Evolutionary conservation across 1,140 invertebrate species (phyloP), one percentile per base, ranked within the genome.

Genomic region (Saccostrea echinata): DNA sequence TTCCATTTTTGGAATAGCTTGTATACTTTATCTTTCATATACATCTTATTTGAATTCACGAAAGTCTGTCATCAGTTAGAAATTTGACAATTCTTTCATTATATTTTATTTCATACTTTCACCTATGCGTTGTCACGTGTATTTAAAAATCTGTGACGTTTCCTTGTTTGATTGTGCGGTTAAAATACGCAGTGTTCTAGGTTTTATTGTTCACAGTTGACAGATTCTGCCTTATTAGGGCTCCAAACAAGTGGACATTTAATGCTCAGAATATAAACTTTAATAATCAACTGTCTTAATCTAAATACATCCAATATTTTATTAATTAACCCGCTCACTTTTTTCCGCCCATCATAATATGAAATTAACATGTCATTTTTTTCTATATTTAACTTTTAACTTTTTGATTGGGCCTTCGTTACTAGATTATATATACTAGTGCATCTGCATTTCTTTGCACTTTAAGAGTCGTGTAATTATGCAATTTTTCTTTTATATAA

Each of bases 201-300:
- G 2, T 30, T 76, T 76, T 24, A 71, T 71, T 24, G 27, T 33
- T 71, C 68, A 76, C 27, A 30, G 13, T 18, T 76, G 68, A 76
- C 68, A 76, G 27, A 6, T 76, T 30, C 16, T 33, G 12, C 68
- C 27, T 33, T 76, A 27, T 76, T 64, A 9, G 30, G 24, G 8
- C 24, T 27, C 27, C 12, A 30, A 13, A 76, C 30, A 18, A 27
- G 24, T 76, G 30, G 68, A 76, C 68, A 27, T 76, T 76, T 30
- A 76, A 76, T 76, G 68, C 68, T 27, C 16, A 30, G 68, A 33
- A 76, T 76, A 76, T 76, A 16, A 76, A 61, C 33, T 76, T 71
- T 71, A 3, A 33, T 27, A 33, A 27, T 76, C 27, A 76, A 76
- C 27, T 33, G 11, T 76, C 30, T 30, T 16, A 76, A 1, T 76